These are phyloP conservation scores for Punctoribates punctum DNA, from an alignment of 2,888 invertebrate genomes.

Conservation along the genomic window DNA sequence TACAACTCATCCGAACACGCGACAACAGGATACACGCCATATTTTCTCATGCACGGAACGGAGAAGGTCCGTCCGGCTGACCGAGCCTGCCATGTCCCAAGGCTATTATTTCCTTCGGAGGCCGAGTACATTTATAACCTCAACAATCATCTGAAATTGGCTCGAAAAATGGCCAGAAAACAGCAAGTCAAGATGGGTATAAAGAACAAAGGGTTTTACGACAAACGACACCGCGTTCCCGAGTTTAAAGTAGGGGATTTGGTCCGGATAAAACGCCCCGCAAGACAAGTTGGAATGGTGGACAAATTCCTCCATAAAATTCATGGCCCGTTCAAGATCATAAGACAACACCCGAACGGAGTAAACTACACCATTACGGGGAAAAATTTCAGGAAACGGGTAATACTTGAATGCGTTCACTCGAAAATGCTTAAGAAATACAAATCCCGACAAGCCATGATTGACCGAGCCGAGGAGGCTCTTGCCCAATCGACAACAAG, in stretches of 20 bases:
- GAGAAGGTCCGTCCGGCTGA: constrained; percentile 46
- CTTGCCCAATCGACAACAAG: too few relatives aligned
- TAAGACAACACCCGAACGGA: neutral
- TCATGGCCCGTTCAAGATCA: constrained; percentile 36
- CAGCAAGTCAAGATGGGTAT: neutral
- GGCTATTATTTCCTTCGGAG: neutral
- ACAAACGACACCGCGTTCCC: neutral
- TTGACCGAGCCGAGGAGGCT: too few relatives aligned
- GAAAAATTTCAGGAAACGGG: neutral
- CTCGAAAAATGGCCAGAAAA: neutral
- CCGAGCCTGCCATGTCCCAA: neutral
- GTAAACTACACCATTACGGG: neutral
- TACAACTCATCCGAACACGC: constrained; percentile 46
- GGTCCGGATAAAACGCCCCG: constrained; percentile 36
- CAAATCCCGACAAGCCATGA: neutral
- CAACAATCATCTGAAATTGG: neutral
- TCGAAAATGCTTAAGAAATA: constrained; percentile 38
- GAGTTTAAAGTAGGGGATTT: constrained; percentile 32
- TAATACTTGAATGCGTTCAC: constrained; percentile 30
- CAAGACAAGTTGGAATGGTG: neutral
- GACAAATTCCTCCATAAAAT: constrained; percentile 38
- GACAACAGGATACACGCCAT: constrained; percentile 46
- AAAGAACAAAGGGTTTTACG: neutral
- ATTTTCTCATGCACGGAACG: constrained; percentile 46
- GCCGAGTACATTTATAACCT: neutral